A percentile compares a stretch with the other conserved stretches of the same genome.
These are phyloP conservation scores for Apantesis nais DNA, from an alignment of 2,888 invertebrate genomes.

Conservation along the genomic window DNA sequence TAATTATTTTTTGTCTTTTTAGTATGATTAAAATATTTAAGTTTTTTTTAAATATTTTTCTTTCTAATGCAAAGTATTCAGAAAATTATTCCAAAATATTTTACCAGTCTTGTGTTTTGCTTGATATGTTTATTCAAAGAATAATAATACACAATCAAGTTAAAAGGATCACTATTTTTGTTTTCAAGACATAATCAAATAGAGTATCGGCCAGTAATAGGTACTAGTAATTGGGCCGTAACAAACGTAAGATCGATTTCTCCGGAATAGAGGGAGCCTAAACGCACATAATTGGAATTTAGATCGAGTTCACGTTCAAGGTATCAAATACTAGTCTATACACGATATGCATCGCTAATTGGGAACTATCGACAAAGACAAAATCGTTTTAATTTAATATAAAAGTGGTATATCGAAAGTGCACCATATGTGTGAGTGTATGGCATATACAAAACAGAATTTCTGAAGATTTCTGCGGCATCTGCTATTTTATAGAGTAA, in stretches of 20 bases:
- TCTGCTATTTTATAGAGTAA: neutral
- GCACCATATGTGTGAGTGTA: neutral
- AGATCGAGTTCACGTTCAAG: constrained; percentile 53
- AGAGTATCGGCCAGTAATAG: constrained; percentile 42
- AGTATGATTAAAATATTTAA: no score
- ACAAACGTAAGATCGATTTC: constrained; percentile 57
- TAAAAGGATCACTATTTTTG: constrained; percentile 22
- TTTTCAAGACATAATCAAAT: constrained; percentile 40
- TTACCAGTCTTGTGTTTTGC: neutral
- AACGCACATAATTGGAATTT: constrained; percentile 59
- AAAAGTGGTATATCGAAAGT: neutral
- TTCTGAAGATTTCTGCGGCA: neutral
- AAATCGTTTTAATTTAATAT: constrained; percentile 25
- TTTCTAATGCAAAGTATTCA: neutral
- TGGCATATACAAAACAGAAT: neutral
- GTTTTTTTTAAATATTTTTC: no score
- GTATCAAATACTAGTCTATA: constrained; percentile 47
- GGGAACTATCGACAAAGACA: constrained; percentile 40
- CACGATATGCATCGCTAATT: constrained; percentile 47
- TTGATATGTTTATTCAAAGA: neutral
- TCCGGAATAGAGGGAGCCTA: constrained; percentile 43
- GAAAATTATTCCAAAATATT: neutral
- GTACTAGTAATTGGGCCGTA: constrained; percentile 42
- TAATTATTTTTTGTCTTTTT: no score
- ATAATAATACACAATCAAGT: constrained; percentile 8